Percentiles rank a stretch among this genome's conserved stretches.
phyloP scores from a whole-genome alignment of 2,797 vertebrate species.

The Masticophis lateralis region DNA sequence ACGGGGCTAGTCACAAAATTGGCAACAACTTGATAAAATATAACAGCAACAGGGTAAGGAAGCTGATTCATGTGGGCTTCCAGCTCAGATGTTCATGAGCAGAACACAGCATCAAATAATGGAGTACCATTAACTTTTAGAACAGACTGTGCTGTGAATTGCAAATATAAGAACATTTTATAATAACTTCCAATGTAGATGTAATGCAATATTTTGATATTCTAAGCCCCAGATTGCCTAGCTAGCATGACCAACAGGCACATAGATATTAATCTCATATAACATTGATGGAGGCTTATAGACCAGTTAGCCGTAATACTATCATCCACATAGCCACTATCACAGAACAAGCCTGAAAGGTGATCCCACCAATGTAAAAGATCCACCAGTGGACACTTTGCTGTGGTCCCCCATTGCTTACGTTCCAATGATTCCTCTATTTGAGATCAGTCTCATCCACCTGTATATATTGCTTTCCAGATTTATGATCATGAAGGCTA shows the following conservation, averaged over 20 bases:
- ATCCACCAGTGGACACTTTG: neutral
- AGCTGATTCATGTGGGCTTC: neutral
- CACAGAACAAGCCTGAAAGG: neutral
- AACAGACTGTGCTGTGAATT: too few species aligned
- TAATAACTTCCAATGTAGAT: too few species aligned
- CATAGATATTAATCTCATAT: neutral
- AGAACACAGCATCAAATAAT: neutral
- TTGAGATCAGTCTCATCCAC: neutral
- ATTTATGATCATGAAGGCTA: neutral
- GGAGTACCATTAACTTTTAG: too few species aligned
- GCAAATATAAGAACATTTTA: neutral
- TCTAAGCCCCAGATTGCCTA: neutral
- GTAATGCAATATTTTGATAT: too few species aligned
- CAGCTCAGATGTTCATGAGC: neutral
- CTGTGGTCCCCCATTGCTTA: neutral
- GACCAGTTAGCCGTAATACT: neutral
- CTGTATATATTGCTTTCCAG: neutral
- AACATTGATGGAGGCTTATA: neutral
- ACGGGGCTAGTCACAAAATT: too few species aligned
- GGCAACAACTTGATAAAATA: too few species aligned
- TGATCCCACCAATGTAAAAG: neutral
- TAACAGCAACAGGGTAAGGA: neutral
- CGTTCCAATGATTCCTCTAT: neutral
- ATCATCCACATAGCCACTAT: neutral
- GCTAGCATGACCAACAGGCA: neutral